These are phyloP conservation scores for Cladopsammia gracilis DNA, from an alignment of 64 coral and sea anemone species.

Conservation along the genomic window DNA sequence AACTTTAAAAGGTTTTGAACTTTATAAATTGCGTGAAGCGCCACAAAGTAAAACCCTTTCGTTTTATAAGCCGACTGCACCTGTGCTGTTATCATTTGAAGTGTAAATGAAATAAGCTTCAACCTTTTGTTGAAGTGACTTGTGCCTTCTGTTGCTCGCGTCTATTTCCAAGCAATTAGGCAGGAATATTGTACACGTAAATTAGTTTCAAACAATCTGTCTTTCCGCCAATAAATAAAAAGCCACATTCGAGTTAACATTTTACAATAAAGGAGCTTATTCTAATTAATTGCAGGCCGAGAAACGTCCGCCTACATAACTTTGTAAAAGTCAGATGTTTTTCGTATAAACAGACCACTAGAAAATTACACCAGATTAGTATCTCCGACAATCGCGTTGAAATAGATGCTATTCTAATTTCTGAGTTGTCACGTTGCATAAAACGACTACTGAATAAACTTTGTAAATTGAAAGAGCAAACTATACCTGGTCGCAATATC, in stretches of 20 bases:
- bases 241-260: neutral
- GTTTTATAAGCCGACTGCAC: neutral
- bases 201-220: neutral
- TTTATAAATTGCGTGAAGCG: too few relatives aligned
- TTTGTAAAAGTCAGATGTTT: neutral
- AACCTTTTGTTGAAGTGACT: neutral
- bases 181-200: neutral
- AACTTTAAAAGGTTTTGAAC: too few relatives aligned
- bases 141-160: neutral
- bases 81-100: neutral
- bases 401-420: neutral
- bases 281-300: neutral
- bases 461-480: neutral
- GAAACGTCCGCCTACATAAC: neutral
- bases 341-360: constrained; percentile 2
- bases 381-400: neutral
- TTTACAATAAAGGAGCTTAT: neutral
- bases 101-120: neutral
- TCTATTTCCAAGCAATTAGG: neutral
- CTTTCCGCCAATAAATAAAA: neutral
- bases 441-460: neutral
- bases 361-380: neutral
- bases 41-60: too few relatives aligned
- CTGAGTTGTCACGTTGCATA: neutral
- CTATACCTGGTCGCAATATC: constrained; percentile 83